phyloP scores from a whole-genome alignment of 2,888 invertebrate genomes.

The Leptinotarsa tumamoca region DNA sequence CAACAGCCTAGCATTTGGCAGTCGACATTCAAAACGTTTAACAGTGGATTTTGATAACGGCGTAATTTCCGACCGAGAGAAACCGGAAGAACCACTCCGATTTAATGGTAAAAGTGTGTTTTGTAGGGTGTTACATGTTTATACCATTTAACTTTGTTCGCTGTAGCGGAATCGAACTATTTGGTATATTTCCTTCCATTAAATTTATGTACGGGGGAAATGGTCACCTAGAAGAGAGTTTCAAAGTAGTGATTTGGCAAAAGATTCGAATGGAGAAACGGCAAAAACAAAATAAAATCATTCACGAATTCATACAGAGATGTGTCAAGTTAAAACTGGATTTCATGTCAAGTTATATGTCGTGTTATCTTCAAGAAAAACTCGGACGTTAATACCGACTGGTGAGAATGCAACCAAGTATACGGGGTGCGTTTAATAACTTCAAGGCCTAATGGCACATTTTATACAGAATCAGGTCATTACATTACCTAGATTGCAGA shows the following conservation, averaged over 20 bases:
- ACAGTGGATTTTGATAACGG: conserved; percentile 53
- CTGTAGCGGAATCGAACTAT: conserved; percentile 29
- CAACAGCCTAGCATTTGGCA: conserved; percentile 9
- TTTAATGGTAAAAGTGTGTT: conserved; percentile 63
- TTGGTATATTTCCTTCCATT: conserved; percentile 32
- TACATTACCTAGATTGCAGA: too few species aligned
- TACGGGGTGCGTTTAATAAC: too few species aligned
- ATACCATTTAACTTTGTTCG: conserved; percentile 62
- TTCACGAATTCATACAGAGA: too few species aligned
- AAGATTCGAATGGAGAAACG: neutral
- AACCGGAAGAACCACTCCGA: conserved; percentile 61
- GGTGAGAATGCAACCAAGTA: too few species aligned
- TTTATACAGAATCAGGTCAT: too few species aligned
- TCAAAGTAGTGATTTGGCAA: neutral
- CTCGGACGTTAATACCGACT: too few species aligned
- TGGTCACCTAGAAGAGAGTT: neutral
- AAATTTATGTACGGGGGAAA: conserved; percentile 1
- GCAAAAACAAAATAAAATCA: too few species aligned
- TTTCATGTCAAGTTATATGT: too few species aligned
- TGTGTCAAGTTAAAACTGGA: too few species aligned
- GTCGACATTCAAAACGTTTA: conserved; percentile 15
- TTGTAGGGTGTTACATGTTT: conserved; percentile 61
- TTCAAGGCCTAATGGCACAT: too few species aligned
- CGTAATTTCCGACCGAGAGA: conserved; percentile 57
- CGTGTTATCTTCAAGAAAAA: too few species aligned